Conservation (phyloP, 1,140 invertebrate genomes). For the Eumeta japonica region DNA sequence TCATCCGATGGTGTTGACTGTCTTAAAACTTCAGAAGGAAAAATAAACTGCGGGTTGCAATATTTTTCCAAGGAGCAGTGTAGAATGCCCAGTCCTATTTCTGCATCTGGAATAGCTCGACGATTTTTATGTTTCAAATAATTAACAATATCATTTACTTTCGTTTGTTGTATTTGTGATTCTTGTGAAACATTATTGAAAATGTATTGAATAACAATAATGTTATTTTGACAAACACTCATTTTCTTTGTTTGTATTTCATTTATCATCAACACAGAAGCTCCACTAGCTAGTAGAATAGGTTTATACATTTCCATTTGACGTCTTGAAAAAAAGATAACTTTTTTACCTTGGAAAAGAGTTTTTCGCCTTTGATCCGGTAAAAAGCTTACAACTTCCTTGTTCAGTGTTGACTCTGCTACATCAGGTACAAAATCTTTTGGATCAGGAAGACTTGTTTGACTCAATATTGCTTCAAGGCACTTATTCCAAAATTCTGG, state of each 20-base stretch:
- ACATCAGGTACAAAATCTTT: constrained; percentile 56
- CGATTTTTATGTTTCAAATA: constrained; percentile 53
- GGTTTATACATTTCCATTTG: constrained; percentile 59
- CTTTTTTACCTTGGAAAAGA: constrained; percentile 61
- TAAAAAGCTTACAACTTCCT: constrained; percentile 57
- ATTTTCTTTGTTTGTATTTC: constrained; percentile 48
- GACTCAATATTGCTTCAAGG: constrained; percentile 42
- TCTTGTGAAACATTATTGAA: constrained; percentile 37
- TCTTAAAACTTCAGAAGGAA: constrained; percentile 39
- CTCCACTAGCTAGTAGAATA: constrained; percentile 45
- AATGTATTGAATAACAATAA: constrained; percentile 57
- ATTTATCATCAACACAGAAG: constrained; percentile 36
- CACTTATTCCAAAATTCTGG: constrained; percentile 62
- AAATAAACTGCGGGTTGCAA: constrained; percentile 64
- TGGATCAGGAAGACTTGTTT: constrained; percentile 51
- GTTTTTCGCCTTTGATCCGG: constrained; percentile 49
- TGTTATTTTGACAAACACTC: constrained; percentile 43
- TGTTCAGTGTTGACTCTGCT: constrained; percentile 58
- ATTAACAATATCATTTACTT: constrained; percentile 46
- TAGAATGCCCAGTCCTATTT: constrained; percentile 66
- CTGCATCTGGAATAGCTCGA: constrained; percentile 64
- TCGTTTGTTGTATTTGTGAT: constrained; percentile 43
- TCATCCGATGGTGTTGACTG: constrained; percentile 15
- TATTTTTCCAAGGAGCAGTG: constrained; percentile 63
- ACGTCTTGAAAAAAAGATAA: constrained; percentile 62